These are phyloP conservation scores for Pygmarrhopalites habei DNA, from an alignment of 1,140 invertebrate species.

Conservation along the genomic window DNA sequence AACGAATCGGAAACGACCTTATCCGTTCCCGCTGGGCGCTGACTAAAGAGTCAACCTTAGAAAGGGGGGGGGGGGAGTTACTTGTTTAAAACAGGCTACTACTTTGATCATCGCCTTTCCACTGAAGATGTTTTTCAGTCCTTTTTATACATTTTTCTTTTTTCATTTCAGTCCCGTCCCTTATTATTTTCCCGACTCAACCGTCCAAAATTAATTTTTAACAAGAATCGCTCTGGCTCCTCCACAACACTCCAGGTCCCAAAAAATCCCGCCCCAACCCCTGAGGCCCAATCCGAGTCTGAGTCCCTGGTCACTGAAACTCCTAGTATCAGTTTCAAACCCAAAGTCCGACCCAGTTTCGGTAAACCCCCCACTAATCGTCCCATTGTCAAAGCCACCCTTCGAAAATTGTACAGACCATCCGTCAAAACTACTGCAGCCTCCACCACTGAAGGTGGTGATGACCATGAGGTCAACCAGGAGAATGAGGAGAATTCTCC, in stretches of 20 bases:
- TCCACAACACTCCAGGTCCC: neutral
- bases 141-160: neutral
- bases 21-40: too few species aligned
- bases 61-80: neutral
- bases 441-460: neutral
- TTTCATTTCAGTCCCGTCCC: neutral
- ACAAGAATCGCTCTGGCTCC: neutral
- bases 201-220: neutral
- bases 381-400: neutral
- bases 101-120: neutral
- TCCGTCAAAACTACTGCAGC: neutral
- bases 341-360: neutral
- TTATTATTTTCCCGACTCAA: neutral
- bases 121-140: neutral
- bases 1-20: too few species aligned
- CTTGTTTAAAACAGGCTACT: neutral
- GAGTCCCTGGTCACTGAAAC: constrained; percentile 2
- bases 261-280: neutral
- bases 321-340: neutral
- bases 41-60: neutral
- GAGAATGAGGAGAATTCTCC: neutral
- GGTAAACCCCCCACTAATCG: neutral
- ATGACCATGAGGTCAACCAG: neutral
- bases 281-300: neutral
- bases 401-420: neutral